phyloP scores from a whole-genome alignment of 1,140 invertebrate species.

The Atta cephalotes region DNA sequence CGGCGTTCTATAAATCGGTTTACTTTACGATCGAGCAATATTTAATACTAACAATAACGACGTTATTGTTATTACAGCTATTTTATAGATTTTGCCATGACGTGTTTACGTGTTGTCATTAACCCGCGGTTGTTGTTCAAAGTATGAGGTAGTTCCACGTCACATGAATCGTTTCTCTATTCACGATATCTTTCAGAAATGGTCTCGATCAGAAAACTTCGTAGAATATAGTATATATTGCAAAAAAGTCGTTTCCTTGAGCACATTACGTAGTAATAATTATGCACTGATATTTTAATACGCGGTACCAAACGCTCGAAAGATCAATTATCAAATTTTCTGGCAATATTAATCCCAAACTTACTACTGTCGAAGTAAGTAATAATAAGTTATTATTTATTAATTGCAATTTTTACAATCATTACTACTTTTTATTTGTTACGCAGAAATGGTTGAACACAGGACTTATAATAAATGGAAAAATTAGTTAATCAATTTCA shows the following conservation, averaged over 20 bases:
- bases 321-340: neutral
- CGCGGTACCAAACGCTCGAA: too few species aligned
- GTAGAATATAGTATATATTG: too few species aligned
- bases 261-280: neutral
- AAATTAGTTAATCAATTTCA: neutral
- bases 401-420: neutral
- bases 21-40: slow-evolving; percentile 73
- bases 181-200: neutral
- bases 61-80: slow-evolving; percentile 65
- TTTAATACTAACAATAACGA: slow-evolving; percentile 74
- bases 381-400: neutral
- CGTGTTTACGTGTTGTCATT: slow-evolving; percentile 67
- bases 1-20: slow-evolving; percentile 71
- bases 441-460: neutral
- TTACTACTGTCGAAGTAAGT: neutral
- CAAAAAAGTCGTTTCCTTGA: slow-evolving; percentile 37
- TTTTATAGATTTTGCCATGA: slow-evolving; percentile 70
- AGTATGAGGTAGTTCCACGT: neutral
- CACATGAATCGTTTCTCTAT: neutral
- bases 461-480: neutral
- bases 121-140: slow-evolving; percentile 28
- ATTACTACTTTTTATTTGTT: neutral
- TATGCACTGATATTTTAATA: neutral
- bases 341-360: neutral
- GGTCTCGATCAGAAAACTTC: slow-evolving; percentile 5